phyloP scores from a whole-genome alignment of 2,113 vertebrate species.

The Oostethus manadensis region DNA sequence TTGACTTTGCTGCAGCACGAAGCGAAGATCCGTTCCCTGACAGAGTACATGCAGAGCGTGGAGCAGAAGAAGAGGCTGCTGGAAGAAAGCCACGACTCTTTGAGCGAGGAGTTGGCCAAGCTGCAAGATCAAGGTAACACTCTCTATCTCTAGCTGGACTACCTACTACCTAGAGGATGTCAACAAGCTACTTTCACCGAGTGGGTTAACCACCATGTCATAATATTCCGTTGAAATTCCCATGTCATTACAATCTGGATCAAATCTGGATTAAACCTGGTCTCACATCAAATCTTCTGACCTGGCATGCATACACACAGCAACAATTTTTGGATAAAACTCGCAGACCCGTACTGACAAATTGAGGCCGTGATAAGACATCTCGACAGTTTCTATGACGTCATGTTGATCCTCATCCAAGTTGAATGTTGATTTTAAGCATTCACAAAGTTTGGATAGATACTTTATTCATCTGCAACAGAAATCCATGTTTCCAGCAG shows the following conservation, averaged over 20 bases:
- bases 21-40: slow-evolving; percentile 89
- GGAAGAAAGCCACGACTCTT: slow-evolving; percentile 85
- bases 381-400: no score
- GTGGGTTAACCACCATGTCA: neutral
- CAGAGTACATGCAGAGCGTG: slow-evolving; percentile 89
- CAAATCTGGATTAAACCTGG: neutral
- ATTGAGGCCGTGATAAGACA: no score
- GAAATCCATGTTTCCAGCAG: no score
- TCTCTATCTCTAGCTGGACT: no score
- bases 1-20: slow-evolving; percentile 75
- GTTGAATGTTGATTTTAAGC: no score
- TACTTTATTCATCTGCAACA: no score
- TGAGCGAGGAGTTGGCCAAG: slow-evolving; percentile 86
- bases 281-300: neutral
- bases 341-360: no score
- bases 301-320: neutral
- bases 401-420: no score
- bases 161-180: neutral
- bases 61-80: slow-evolving; percentile 88
- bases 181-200: neutral
- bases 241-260: neutral
- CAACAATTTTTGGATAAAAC: no score
- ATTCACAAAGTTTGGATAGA: no score
- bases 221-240: no score
- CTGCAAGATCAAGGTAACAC: slow-evolving; percentile 81